Evolutionary conservation across 2,888 invertebrate species (phyloP).

Genomic region (Masnerella sp.): DNA sequence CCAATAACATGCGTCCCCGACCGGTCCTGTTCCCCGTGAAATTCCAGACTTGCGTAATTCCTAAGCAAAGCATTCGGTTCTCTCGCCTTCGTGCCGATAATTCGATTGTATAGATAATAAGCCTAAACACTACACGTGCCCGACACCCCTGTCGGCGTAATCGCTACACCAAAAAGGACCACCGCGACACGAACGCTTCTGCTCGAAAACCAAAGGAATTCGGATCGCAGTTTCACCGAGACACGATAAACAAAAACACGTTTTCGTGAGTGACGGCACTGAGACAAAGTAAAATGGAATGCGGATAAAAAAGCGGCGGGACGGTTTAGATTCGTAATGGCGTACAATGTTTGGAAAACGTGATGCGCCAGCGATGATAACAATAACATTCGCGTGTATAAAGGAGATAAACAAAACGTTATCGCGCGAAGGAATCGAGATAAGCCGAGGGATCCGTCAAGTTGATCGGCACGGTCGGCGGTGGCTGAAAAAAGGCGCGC

Average conservation of each 20-base stretch:
- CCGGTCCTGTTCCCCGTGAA: constrained; percentile 67
- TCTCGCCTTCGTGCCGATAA: constrained; percentile 57
- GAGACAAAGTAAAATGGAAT: too few relatives aligned
- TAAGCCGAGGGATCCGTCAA: too few relatives aligned
- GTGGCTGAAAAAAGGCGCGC: constrained; percentile 51
- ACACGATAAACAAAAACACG: neutral
- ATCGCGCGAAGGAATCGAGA: too few relatives aligned
- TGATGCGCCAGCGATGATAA: too few relatives aligned
- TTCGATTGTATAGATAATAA: constrained; percentile 55
- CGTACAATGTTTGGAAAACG: too few relatives aligned
- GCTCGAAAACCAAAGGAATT: neutral
- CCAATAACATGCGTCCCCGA: constrained; percentile 68
- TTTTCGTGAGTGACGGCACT: too few relatives aligned
- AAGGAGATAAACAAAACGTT: too few relatives aligned
- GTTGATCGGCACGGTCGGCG: too few relatives aligned
- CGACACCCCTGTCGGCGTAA: constrained; percentile 14
- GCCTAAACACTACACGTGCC: constrained; percentile 41
- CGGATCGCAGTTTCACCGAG: neutral
- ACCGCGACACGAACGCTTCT: neutral
- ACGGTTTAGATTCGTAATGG: too few relatives aligned
- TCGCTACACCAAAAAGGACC: neutral
- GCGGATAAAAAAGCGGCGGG: too few relatives aligned
- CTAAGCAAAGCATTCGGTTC: constrained; percentile 62
- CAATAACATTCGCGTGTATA: too few relatives aligned
- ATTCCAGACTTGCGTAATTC: constrained; percentile 73